Evolutionary conservation across 2,888 invertebrate genomes (phyloP).

Genomic region (Platycheirus albimanus): DNA sequence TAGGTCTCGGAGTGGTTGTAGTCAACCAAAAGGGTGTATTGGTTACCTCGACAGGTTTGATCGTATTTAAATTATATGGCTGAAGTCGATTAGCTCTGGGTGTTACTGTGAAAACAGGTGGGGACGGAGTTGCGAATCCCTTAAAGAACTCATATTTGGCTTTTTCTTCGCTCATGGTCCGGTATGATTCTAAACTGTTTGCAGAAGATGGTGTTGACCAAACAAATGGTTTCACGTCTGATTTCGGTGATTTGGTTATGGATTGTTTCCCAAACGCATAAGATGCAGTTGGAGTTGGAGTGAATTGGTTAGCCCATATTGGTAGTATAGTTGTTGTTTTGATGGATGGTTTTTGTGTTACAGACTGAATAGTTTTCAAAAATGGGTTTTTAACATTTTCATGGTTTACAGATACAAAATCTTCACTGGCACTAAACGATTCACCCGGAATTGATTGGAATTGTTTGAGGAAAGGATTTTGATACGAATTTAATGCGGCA

Average conservation of each 20-base stretch:
- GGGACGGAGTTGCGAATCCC: constrained; percentile 4
- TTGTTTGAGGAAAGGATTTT: background rate
- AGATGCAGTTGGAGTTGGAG: constrained; percentile 4
- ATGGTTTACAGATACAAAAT: constrained; percentile 46
- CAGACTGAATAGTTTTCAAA: constrained; percentile 38
- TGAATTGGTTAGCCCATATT: constrained; percentile 49
- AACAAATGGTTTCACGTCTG: background rate
- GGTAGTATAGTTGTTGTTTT: constrained; percentile 33
- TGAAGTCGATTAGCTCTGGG: constrained; percentile 48
- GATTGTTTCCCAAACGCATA: constrained; percentile 67
- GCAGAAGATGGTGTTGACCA: background rate
- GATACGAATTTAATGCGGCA: background rate
- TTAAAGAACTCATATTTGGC: constrained; percentile 47
- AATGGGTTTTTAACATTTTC: constrained; percentile 72
- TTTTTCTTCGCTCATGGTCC: constrained; percentile 43
- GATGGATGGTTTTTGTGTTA: background rate
- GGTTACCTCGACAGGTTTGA: background rate
- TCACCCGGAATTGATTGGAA: background rate
- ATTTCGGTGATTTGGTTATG: background rate
- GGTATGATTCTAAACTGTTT: constrained; percentile 2
- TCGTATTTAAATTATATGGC: constrained; percentile 48
- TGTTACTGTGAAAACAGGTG: constrained; percentile 5
- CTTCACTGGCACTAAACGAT: constrained; percentile 13
- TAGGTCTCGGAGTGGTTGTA: background rate
- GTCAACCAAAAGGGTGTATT: constrained; percentile 7